Base-by-base conservation (phyloP, 2,797 vertebrate species). In the Allobates femoralis region DNA sequence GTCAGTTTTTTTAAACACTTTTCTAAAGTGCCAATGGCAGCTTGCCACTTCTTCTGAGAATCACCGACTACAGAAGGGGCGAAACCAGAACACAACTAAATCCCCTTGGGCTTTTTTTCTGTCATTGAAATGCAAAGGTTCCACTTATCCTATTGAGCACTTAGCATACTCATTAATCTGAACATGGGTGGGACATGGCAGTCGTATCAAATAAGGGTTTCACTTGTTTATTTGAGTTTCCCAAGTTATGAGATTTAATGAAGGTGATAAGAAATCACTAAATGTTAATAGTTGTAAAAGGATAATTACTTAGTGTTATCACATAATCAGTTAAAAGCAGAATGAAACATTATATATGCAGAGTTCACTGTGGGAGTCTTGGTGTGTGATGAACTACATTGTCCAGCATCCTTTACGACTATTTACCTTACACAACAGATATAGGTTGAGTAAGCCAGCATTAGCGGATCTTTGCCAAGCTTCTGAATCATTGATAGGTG, bases 1-100 rank as follows among this genome's bases (percentile, higher is more conserved):
- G 86, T 84, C 81, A 89, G 79, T 90, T 90, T 85, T 60, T 90
- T 91, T 86, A 91, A 92, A 93, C 90, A 91, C 87, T 90, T 92
- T 91, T 88, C 89, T 87, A 75, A 92, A 91, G 89, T 91, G 87
- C 85, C 90, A 91, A 79, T 87, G 91, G 86, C 86, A 92, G 89
- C 89, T 92, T 91, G 90, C 89, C 89, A 91, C 90, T 91, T 93
- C 84, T 89, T 85, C 53, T 85, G 58, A 90, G 85, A 88, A 91
- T 90, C 75, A 89, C 90, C 91, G 90, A 78, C 84, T 81, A 80
- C 8, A 88, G 90, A 91, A 69, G 19, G 85, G 32, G 82, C 82
- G 81, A 89, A 92, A 90, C 28, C 34, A 90, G 89, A 90, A 89
- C 71, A 88, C 83, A 91, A 89, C 81, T 87, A 76, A 69, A 87